phyloP scores from a whole-genome alignment of 2,888 invertebrate genomes.

The Andrena trimmerana region DNA sequence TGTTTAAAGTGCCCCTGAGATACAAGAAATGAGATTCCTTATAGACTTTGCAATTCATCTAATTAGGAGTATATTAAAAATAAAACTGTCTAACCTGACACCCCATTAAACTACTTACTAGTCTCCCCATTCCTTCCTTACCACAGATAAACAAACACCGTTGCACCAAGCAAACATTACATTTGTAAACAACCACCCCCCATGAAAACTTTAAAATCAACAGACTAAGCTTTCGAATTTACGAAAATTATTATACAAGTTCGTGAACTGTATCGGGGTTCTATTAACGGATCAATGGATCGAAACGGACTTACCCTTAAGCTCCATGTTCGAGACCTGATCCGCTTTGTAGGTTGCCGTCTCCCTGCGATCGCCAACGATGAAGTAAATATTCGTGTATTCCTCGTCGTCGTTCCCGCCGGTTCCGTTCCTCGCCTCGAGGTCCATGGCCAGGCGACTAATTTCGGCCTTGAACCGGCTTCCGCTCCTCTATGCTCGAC shows the following conservation, averaged over 20 bases:
- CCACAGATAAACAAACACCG: too few species aligned
- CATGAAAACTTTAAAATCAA: too few species aligned
- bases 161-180: too few species aligned
- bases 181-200: too few species aligned
- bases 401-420: conserved; percentile 78
- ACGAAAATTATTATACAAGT: background rate
- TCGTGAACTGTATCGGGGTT: background rate
- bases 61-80: too few species aligned
- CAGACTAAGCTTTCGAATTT: background rate
- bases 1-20: too few species aligned
- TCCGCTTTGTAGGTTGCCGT: conserved; percentile 80
- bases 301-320: conserved; percentile 78
- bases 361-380: conserved; percentile 81
- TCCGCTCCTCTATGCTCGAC: conserved; percentile 66
- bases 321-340: conserved; percentile 81
- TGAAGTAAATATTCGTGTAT: conserved; percentile 80
- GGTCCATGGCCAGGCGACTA: conserved; percentile 82
- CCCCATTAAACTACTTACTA: too few species aligned
- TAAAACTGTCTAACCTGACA: too few species aligned
- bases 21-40: too few species aligned
- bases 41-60: too few species aligned
- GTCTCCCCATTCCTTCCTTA: too few species aligned
- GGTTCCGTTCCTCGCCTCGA: conserved; percentile 81
- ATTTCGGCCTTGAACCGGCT: conserved; percentile 69
- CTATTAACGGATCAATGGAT: conserved; percentile 16